Evolutionary conservation across 2,888 invertebrate species (phyloP), one percentile per base, ranked within the genome.

Genomic region (Branchipolynoe longqiensis): DNA sequence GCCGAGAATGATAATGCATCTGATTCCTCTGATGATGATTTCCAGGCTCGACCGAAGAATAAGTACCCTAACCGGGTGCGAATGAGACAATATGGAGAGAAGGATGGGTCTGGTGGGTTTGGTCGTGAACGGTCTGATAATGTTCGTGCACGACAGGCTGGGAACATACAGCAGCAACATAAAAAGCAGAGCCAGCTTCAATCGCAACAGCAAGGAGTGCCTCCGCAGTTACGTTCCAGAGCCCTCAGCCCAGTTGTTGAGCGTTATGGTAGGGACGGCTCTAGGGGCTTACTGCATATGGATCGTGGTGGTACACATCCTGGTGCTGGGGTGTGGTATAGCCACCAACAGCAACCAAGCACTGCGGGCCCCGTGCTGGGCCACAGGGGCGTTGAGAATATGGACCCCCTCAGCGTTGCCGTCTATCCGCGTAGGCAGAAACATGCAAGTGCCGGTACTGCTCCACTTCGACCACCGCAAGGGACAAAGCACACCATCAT

Each of bases 1-100:
- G 92, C 92, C 0, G 92, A 93, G 86, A 93, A 97, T 92, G 97
- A 38, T 62, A 86, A 97, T 92, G 97, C 96, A 88, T 97, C 97
- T 0, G 97, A 97, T 92, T 97, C 97, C 86, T 97, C 97, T 0
- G 97, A 97, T 91, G 97, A 97, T 90, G 94, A 94, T 22, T 54
- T 62, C 38, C 86, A 86, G 41, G 40, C 33, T 8, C 89, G 93
- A 33, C 91, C 91, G 1, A 93, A 93, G 88, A 91, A 92, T n/a
- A 91, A 93, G 64, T 93, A 93, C 88, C 93, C 93, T 6, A 92
- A 93, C 86, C 88, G 93, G 59, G 82, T 48, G 0, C 74, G 86
- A 3, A 28, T 73, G 38, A 54, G 56, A 36, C 82, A 73, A 33
- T 54, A 41, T 2, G 36, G 64, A 18, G 62, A 54, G 8, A 58